phyloP scores from a whole-genome alignment of 2,113 vertebrate genomes.

The Corythornis vintsioides region DNA sequence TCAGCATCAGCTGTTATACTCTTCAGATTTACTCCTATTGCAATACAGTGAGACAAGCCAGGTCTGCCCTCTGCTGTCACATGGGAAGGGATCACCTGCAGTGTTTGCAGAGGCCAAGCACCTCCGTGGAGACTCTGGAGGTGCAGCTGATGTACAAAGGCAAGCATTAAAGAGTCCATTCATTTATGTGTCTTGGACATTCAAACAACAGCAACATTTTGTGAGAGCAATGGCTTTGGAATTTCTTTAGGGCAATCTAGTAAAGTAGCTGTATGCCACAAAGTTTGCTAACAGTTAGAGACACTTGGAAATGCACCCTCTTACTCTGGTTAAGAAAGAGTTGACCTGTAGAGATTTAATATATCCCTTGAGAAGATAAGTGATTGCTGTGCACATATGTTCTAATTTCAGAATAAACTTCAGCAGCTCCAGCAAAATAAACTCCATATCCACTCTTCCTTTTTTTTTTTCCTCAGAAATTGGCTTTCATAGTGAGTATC shows the following conservation, averaged over 20 bases:
- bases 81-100: background rate
- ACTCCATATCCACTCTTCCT: background rate
- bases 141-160: background rate
- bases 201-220: background rate
- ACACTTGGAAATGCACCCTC: background rate
- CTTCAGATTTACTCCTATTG: background rate
- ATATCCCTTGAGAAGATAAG: background rate
- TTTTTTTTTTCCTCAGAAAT: background rate
- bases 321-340: background rate
- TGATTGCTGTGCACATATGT: background rate
- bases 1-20: accelerated
- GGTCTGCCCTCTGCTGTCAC: background rate
- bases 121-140: background rate
- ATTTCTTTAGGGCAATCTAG: background rate
- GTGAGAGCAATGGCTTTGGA: background rate
- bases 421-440: background rate
- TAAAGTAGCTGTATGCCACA: background rate
- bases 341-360: conserved; percentile 7
- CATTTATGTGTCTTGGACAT: background rate
- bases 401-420: background rate
- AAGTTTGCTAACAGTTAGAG: background rate
- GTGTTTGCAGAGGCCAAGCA: background rate
- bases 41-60: background rate
- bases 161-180: background rate
- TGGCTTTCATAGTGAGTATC: background rate